Percentiles rank a stretch among this genome's conserved stretches.
phyloP scores from a whole-genome alignment of 37 sponge, comb jelly and placozoan species.

The Cliona cf. orientalis region DNA sequence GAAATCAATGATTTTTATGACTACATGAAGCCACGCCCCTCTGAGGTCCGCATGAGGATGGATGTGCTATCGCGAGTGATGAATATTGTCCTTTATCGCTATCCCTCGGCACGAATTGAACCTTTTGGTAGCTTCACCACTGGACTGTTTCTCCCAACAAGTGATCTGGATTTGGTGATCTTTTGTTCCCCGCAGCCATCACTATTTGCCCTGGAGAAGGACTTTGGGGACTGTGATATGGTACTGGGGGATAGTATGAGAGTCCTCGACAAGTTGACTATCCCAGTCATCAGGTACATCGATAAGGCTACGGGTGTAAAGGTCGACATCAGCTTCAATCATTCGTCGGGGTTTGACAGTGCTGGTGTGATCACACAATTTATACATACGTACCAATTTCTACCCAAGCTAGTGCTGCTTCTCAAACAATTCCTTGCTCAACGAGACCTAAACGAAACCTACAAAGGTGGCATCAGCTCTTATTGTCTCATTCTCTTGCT shows the following conservation, averaged over 20 bases:
- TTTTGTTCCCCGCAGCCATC: constrained; percentile 67
- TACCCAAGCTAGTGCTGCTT: constrained; percentile 83
- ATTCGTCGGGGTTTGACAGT: constrained; percentile 65
- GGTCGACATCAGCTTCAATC: constrained; percentile 96
- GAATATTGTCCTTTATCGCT: constrained; percentile 52
- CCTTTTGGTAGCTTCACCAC: constrained; percentile 93
- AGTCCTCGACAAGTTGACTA: constrained; percentile 88
- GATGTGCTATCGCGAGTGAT: constrained; percentile 71
- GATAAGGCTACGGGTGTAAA: constrained; percentile 86
- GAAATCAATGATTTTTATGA: constrained; percentile 93
- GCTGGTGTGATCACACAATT: constrained; percentile 68
- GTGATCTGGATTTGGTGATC: constrained; percentile 95
- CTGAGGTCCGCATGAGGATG: constrained; percentile 79
- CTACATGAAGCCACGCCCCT: constrained; percentile 89
- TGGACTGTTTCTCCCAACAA: constrained; percentile 88
- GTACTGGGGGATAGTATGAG: constrained; percentile 70
- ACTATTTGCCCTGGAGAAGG: constrained; percentile 76
- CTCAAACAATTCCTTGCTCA: constrained; percentile 95
- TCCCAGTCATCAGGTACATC: constrained; percentile 92
- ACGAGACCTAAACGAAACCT: constrained; percentile 92
- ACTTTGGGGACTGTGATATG: constrained; percentile 58
- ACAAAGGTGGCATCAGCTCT: constrained; percentile 94
- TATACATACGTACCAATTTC: constrained; percentile 75
- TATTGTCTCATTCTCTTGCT: constrained; percentile 93
- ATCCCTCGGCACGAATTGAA: constrained; percentile 84